Evolutionary conservation across 1,140 invertebrate species (phyloP).

Genomic region (Pachypsylla venusta): DNA sequence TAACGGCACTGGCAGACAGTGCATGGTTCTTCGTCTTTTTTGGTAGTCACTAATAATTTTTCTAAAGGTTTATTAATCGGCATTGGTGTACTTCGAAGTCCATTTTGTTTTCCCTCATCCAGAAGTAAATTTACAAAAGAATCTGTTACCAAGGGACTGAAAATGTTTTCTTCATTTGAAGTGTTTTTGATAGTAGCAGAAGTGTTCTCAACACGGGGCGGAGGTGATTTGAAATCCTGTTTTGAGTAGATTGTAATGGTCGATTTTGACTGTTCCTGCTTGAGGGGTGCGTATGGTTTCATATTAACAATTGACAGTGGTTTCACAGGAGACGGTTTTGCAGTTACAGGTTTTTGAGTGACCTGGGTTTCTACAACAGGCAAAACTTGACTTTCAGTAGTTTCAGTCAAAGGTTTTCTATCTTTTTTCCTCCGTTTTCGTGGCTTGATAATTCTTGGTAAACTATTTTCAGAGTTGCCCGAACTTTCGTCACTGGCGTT

Average conservation of each 20-base stretch:
- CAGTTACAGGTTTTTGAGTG: constrained; percentile 1
- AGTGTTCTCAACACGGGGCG: not conserved
- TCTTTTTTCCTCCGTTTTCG: constrained; percentile 78
- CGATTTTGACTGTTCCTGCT: constrained; percentile 23
- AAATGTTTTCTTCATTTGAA: not conserved
- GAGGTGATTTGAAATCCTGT: not conserved
- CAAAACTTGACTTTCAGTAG: constrained; percentile 27
- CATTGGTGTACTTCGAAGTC: not conserved
- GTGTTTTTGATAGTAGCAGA: not conserved
- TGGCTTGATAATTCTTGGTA: constrained; percentile 76
- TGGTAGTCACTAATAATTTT: constrained; percentile 18
- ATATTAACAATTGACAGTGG: constrained; percentile 27
- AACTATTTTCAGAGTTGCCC: constrained; percentile 54
- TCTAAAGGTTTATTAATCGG: not conserved
- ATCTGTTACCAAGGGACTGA: constrained; percentile 2
- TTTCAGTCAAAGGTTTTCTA: constrained; percentile 43
- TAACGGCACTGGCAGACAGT: constrained; percentile 60
- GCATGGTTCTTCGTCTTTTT: constrained; percentile 27
- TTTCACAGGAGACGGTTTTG: not conserved
- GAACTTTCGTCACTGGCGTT: constrained; percentile 54
- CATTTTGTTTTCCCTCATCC: not conserved
- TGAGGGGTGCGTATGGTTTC: constrained; percentile 30
- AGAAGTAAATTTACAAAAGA: constrained; percentile 4
- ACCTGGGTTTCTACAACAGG: constrained; percentile 21
- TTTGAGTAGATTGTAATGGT: constrained; percentile 19